Percentiles rank a stretch among this genome's conserved stretches.
These are phyloP conservation scores for Ophiodon elongatus DNA, from an alignment of 2,113 vertebrate species.

Conservation along the genomic window DNA sequence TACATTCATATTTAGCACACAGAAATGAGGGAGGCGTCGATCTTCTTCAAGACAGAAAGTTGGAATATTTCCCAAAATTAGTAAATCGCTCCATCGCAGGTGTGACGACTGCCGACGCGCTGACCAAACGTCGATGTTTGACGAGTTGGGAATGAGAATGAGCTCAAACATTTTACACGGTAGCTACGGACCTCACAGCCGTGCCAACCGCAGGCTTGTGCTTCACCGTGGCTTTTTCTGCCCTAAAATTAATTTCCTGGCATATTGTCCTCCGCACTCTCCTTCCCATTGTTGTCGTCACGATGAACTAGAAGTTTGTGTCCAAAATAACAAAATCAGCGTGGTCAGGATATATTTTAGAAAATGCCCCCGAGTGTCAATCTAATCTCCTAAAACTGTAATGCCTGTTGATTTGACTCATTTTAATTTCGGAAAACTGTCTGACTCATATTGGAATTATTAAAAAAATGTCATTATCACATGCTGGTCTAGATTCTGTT, in stretches of 20 bases:
- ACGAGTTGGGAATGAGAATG: too few relatives aligned
- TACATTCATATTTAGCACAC: not conserved
- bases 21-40: not conserved
- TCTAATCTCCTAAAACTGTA: not conserved
- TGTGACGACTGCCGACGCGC: too few relatives aligned
- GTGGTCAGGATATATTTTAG: not conserved
- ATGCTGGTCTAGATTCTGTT: not conserved
- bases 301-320: not conserved
- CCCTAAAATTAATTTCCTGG: too few relatives aligned
- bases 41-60: not conserved
- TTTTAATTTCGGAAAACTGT: not conserved
- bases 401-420: not conserved
- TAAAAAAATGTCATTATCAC: not conserved
- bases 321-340: not conserved
- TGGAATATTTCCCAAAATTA: not conserved
- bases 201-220: not conserved
- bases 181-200: not conserved
- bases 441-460: not conserved
- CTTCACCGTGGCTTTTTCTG: not conserved
- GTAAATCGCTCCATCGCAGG: not conserved
- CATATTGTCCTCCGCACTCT: too few relatives aligned
- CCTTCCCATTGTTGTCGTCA: too few relatives aligned
- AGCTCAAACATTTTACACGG: not conserved
- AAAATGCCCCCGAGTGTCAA: not conserved
- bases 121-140: too few relatives aligned